Percentiles rank a stretch among this genome's conserved stretches.
phyloP scores from a whole-genome alignment of 2,888 invertebrate species.

The Protodeltote pygarga region DNA sequence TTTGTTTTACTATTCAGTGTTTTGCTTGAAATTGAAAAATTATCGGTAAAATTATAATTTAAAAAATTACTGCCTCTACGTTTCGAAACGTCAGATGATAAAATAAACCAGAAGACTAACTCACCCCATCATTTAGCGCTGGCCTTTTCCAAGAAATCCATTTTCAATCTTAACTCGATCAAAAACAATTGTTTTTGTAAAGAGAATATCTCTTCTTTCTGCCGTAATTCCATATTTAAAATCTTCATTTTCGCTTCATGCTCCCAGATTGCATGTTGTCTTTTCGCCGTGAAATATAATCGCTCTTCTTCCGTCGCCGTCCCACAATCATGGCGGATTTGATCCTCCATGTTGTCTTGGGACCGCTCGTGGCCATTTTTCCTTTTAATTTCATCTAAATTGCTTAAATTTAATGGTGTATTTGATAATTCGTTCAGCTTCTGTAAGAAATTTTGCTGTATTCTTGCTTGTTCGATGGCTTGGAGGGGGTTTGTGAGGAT shows the following conservation, averaged over 20 bases:
- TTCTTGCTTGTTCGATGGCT: slow-evolving; percentile 77
- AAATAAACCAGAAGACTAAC: too few species aligned
- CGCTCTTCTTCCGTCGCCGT: slow-evolving; percentile 76
- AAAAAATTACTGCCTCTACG: too few species aligned
- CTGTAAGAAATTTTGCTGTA: slow-evolving; percentile 77
- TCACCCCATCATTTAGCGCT: slow-evolving; percentile 69
- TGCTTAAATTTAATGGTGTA: slow-evolving; percentile 80
- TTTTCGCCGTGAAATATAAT: slow-evolving; percentile 77
- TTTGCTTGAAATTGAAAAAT: too few species aligned
- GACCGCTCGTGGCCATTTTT: slow-evolving; percentile 66
- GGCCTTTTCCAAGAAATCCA: slow-evolving; percentile 84
- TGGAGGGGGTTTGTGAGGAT: slow-evolving; percentile 71
- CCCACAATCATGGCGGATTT: slow-evolving; percentile 64
- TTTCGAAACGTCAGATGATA: too few species aligned
- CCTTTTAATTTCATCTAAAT: slow-evolving; percentile 67
- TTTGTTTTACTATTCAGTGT: too few species aligned
- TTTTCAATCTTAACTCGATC: slow-evolving; percentile 81
- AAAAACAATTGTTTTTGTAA: slow-evolving; percentile 83
- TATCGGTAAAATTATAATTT: too few species aligned
- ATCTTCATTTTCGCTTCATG: slow-evolving; percentile 86
- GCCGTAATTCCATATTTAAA: slow-evolving; percentile 79
- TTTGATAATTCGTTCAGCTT: slow-evolving; percentile 80
- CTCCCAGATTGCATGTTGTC: slow-evolving; percentile 83
- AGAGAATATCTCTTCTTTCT: slow-evolving; percentile 84
- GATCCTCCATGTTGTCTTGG: slow-evolving; percentile 61